Evolutionary conservation across 2,888 invertebrate species (phyloP), one percentile per base, ranked within the genome.

Genomic region (Calameuta pallipes): DNA sequence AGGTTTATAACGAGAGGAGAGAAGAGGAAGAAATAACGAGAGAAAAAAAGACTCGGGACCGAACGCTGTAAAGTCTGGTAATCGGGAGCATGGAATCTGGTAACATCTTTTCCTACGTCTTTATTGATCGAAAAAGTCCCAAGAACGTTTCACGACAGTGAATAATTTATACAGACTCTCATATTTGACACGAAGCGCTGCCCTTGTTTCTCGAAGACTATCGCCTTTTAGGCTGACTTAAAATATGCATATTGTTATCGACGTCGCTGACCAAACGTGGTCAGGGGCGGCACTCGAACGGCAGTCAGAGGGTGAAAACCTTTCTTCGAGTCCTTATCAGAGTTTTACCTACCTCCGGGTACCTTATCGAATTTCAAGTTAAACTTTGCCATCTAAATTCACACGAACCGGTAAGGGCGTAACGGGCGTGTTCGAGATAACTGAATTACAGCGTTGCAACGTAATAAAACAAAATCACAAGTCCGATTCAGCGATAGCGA

Each of bases 241-340:
- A 83, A 83, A 80, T 83, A 83, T 83, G 81, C 83, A 83, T 83
- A 80, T 80, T 75, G 77, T 79, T 83, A 83, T 83, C 81, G 80
- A 81, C 83, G 79, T 56, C 76, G 31, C 78, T 41, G 79, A 73
- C 79, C 77, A 75, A 83, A 75, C 71, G 71, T 71, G 71, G 71
- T 9, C 75, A 75, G 75, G 75, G 75, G 31, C 75, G 75, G 75
- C 41, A 30, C 69, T 34, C 37, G 35, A 31, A 34, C 33, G 23
- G 23, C 30, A 34, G 74, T 41, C 30, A 6, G 41, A 35, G 31
- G 31, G 31, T 71, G 30, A 71, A 33, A 71, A 71, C 13, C 71
- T 56, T 56, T 56, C 56, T 23, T 56, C 9, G 56, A 56, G 56
- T 56, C 23, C 23, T 23, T 56, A 56, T 56, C 56, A 0, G 56